Percentiles rank a stretch among this genome's conserved stretches.
These are phyloP conservation scores for Oikopleura dioica DNA, from an alignment of 23 tunicate species.

Conservation along the genomic window DNA sequence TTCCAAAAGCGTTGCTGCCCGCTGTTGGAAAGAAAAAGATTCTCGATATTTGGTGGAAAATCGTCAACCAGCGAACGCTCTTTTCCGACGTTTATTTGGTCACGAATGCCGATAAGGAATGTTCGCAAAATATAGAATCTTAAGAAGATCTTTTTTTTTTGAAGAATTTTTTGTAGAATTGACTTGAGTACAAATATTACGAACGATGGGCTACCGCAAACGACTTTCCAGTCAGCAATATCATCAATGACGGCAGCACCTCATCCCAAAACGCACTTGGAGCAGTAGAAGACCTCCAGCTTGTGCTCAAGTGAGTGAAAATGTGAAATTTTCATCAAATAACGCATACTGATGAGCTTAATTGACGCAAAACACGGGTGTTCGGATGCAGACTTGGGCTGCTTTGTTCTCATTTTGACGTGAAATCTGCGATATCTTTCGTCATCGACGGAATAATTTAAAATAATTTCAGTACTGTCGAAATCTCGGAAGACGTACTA, in stretches of 20 bases:
- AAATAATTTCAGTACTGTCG: neutral
- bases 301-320: too few relatives aligned
- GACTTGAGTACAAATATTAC: slow-evolving; percentile 17
- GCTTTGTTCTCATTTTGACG: too few relatives aligned
- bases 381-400: too few relatives aligned
- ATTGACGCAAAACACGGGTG: too few relatives aligned
- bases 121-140: neutral
- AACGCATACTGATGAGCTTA: too few relatives aligned
- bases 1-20: slow-evolving; percentile 71
- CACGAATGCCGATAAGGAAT: slow-evolving; percentile 66
- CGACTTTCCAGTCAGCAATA: slow-evolving; percentile 87
- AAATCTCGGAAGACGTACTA: neutral
- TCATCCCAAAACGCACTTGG: slow-evolving; percentile 40
- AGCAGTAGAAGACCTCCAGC: slow-evolving; percentile 63
- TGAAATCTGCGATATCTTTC: too few relatives aligned
- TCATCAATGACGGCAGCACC: slow-evolving; percentile 72
- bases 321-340: too few relatives aligned
- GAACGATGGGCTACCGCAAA: slow-evolving; percentile 98
- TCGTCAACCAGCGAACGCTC: slow-evolving; percentile 38
- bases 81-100: slow-evolving; percentile 73
- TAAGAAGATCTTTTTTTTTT: neutral
- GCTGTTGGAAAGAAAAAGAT: slow-evolving; percentile 36
- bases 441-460: too few relatives aligned
- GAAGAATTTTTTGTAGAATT: neutral
- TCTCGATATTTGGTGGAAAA: slow-evolving; percentile 71